Evolutionary conservation across 2,797 vertebrate genomes (phyloP).

Genomic region (Pangasius larnaudii): DNA sequence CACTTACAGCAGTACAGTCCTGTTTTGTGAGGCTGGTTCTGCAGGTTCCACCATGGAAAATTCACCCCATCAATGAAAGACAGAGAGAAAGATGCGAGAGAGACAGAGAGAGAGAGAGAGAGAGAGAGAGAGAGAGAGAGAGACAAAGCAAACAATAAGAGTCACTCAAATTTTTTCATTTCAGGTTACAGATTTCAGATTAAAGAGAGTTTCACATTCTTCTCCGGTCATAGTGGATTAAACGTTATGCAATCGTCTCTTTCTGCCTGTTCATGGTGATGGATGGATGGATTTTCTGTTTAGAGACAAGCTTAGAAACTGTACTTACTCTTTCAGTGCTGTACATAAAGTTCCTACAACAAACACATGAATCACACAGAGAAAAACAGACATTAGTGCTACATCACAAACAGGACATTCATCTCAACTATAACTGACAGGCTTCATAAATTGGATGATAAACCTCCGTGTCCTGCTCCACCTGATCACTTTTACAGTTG

Average conservation of each 20-base stretch:
- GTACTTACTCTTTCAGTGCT: conserved; percentile 42
- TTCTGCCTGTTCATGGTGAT: background rate
- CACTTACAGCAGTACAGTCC: conserved; percentile 32
- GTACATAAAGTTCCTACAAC: conserved; percentile 31
- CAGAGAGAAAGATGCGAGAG: conserved; percentile 17
- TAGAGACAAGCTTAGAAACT: background rate
- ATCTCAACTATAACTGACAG: background rate
- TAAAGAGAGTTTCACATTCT: background rate
- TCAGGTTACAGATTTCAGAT: background rate
- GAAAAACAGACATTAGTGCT: conserved; percentile 1
- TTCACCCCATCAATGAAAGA: conserved; percentile 6
- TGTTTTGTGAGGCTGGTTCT: conserved; percentile 6
- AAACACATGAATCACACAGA: background rate
- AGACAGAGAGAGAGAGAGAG: background rate
- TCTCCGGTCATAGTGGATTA: background rate
- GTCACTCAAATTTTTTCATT: background rate
- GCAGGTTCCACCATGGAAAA: conserved; percentile 43
- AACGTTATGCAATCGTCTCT: background rate
- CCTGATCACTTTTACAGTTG: background rate
- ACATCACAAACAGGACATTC: background rate
- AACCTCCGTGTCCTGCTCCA: background rate
- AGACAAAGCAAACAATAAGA: background rate
- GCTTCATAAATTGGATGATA: no score
- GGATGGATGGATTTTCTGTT: background rate
- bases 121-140: conserved; percentile 23